A percentile compares a stretch with the other conserved stretches of the same genome.
These are phyloP conservation scores for Epinotia ramella DNA, from an alignment of 2,888 invertebrate species.

Conservation along the genomic window DNA sequence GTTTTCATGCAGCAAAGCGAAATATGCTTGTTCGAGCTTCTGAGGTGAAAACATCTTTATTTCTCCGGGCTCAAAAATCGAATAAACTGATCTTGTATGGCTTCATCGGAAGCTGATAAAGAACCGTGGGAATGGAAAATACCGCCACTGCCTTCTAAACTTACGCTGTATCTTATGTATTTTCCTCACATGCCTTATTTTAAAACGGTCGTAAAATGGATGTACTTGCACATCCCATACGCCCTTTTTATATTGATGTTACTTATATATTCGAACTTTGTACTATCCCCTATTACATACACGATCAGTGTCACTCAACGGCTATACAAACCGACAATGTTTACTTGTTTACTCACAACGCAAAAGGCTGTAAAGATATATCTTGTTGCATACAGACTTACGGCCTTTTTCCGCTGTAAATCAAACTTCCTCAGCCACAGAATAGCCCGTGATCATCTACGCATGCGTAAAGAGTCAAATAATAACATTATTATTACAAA, in stretches of 20 bases:
- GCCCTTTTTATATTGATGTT: not conserved
- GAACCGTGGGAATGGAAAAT: constrained; percentile 27
- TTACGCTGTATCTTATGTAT: constrained; percentile 5
- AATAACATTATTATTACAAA: constrained; percentile 64
- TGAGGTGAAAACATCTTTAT: no score
- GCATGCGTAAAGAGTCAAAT: constrained; percentile 77
- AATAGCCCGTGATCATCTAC: constrained; percentile 78
- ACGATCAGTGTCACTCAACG: constrained; percentile 50
- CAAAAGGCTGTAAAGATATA: not conserved
- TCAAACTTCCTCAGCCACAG: constrained; percentile 64
- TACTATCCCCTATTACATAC: constrained; percentile 38
- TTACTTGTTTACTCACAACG: constrained; percentile 51
- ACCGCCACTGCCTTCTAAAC: not conserved
- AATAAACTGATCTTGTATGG: not conserved
- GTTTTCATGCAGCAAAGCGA: no score
- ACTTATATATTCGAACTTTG: constrained; percentile 35
- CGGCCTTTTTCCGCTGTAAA: constrained; percentile 1
- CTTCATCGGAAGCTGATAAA: constrained; percentile 5
- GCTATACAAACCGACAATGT: constrained; percentile 64
- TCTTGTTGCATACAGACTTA: not conserved
- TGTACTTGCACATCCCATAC: not conserved
- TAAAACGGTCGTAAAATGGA: not conserved
- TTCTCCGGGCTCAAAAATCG: no score
- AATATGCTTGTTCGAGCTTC: no score
- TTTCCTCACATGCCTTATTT: constrained; percentile 2